phyloP scores from a whole-genome alignment of 2,888 invertebrate genomes.

The Frankliniella fusca region DNA sequence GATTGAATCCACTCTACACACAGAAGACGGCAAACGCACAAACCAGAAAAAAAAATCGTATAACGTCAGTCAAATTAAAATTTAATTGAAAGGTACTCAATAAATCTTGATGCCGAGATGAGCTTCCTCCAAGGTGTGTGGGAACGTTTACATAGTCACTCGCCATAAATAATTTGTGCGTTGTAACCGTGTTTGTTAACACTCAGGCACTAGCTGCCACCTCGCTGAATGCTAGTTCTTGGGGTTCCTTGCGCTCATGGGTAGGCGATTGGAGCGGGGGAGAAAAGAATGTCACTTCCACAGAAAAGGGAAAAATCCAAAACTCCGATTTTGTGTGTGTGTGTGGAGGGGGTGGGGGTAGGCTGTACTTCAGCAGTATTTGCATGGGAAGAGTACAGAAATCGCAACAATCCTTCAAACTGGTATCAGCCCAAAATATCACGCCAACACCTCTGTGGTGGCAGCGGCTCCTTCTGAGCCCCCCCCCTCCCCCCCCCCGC shows the following conservation, averaged over 20 bases:
- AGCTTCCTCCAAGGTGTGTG: neutral
- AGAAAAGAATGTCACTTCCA: too few relatives aligned
- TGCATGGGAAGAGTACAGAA: too few relatives aligned
- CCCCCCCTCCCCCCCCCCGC: neutral
- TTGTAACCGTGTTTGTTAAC: constrained; percentile 17
- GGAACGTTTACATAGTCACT: constrained; percentile 20
- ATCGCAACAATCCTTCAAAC: neutral
- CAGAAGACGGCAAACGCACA: too few relatives aligned
- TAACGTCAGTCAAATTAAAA: constrained; percentile 11
- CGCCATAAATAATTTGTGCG: constrained; percentile 25
- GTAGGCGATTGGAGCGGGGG: too few relatives aligned
- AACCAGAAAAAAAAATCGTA: too few relatives aligned
- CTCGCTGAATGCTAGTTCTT: too few relatives aligned
- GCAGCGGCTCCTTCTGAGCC: neutral
- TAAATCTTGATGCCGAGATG: neutral
- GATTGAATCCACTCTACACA: too few relatives aligned
- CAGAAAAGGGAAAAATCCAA: neutral
- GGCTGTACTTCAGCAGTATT: too few relatives aligned
- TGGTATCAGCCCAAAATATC: neutral
- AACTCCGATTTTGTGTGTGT: too few relatives aligned
- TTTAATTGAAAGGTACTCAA: constrained; percentile 12
- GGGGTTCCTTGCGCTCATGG: too few relatives aligned
- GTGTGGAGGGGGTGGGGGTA: too few relatives aligned
- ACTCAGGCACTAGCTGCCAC: neutral
- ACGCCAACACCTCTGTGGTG: neutral